Evolutionary conservation across 2,113 vertebrate genomes (phyloP), one percentile per base, ranked within the genome.

Genomic region (Podocnemis expansa): DNA sequence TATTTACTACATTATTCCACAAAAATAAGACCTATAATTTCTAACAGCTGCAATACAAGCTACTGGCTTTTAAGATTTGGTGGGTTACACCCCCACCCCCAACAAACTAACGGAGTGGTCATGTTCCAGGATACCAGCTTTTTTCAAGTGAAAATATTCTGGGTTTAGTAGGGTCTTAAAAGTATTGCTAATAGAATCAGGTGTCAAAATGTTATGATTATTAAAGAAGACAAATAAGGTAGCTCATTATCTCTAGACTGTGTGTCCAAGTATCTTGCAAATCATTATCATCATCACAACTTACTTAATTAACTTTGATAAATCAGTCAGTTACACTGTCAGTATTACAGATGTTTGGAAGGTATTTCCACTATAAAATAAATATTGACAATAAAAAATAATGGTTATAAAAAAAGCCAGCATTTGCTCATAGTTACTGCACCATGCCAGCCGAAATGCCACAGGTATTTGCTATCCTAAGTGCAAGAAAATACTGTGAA

Each of bases 61-160:
- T 88, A 87, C 17, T 79, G 82, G 88, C 90, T 94, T 93, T 93
- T 93, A 91, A 91, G 84, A 79, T 93, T 94, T n/a, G n/a, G n/a
- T n/a, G n/a, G n/a, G n/a, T n/a, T n/a, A n/a, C n/a, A n/a, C n/a
- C n/a, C n/a, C n/a, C n/a, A n/a, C n/a, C n/a, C n/a, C n/a, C n/a
- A n/a, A n/a, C n/a, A n/a, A n/a, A n/a, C n/a, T n/a, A n/a, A n/a
- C n/a, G n/a, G n/a, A n/a, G n/a, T n/a, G n/a, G n/a, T n/a, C n/a
- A 2, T 87, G 25, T 58, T 58, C 13, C 34, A 7, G 16, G 6
- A 63, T 63, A 63, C 31, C 31, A 63, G 16, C 31, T 63, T 63
- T 63, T 63, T 63, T n/a, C 51, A 63, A 63, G 16, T 63, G 60
- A 63, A n/a, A n/a, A 63, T 4, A 29, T 63, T 63, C 60, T 63